phyloP scores from a whole-genome alignment of 2,797 vertebrate species.

The Diplodus puntazzo region DNA sequence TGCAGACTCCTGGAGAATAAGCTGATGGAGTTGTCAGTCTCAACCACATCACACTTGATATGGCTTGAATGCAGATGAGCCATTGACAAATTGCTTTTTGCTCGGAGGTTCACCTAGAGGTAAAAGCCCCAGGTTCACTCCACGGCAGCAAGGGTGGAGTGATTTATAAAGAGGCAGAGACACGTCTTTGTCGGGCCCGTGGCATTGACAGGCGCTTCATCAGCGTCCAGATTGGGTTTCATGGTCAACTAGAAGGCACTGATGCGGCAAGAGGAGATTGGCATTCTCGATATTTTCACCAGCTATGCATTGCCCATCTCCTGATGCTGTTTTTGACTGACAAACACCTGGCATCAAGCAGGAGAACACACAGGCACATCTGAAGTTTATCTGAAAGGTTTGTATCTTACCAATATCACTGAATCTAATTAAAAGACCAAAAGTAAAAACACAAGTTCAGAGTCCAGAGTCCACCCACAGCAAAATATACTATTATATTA shows the following conservation, averaged over 20 bases:
- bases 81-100: conserved; percentile 81
- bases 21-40: conserved; percentile 76
- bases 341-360: conserved; percentile 26
- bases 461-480: too few species aligned
- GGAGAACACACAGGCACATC: not conserved
- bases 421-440: not conserved
- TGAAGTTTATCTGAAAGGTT: not conserved
- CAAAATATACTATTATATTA: too few species aligned
- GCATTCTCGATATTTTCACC: conserved; percentile 46
- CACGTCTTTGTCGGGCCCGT: conserved; percentile 64
- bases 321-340: conserved; percentile 31
- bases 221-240: conserved; percentile 74
- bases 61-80: conserved; percentile 82
- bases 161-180: conserved; percentile 78
- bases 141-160: conserved; percentile 28
- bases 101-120: conserved; percentile 72
- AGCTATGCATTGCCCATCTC: conserved; percentile 17
- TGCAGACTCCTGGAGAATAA: conserved; percentile 39
- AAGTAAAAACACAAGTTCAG: too few species aligned
- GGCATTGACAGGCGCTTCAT: conserved; percentile 78
- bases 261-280: conserved; percentile 64
- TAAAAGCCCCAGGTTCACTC: conserved; percentile 68
- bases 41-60: conserved; percentile 55
- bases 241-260: conserved; percentile 77
- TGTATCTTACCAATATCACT: not conserved